phyloP scores from a whole-genome alignment of 2,888 invertebrate genomes.

The Drosophila prostipennis region DNA sequence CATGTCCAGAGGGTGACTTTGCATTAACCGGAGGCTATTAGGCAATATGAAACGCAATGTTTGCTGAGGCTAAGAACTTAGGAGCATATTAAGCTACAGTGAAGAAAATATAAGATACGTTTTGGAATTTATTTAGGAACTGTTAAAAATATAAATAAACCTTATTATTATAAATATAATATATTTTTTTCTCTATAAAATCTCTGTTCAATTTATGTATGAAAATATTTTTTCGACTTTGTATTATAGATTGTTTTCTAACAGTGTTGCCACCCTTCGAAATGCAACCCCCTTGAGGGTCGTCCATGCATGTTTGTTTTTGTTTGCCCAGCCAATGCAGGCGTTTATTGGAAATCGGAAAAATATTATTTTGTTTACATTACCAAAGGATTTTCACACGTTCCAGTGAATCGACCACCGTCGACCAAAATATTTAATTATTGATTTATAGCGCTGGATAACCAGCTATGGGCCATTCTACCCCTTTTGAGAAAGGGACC shows the following conservation, averaged over 20 bases:
- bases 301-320: constrained; percentile 46
- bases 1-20: constrained; percentile 23
- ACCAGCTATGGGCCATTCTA: constrained; percentile 20
- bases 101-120: neutral
- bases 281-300: constrained; percentile 9
- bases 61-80: constrained; percentile 3
- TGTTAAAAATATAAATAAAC: too few species aligned
- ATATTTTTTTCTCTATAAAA: too few species aligned
- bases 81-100: constrained; percentile 4
- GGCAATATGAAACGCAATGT: constrained; percentile 12
- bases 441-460: constrained; percentile 65
- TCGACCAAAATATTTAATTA: constrained; percentile 58
- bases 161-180: too few species aligned
- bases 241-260: neutral
- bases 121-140: too few species aligned
- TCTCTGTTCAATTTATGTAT: too few species aligned
- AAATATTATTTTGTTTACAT: constrained; percentile 67
- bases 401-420: constrained; percentile 44
- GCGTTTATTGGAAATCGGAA: constrained; percentile 60
- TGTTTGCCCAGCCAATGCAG: constrained; percentile 41
- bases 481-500: constrained; percentile 26
- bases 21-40: constrained; percentile 15
- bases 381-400: constrained; percentile 76
- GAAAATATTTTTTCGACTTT: too few species aligned
- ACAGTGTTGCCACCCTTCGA: constrained; percentile 4